Base-by-base conservation (phyloP, 2,113 vertebrate species). In the Melanerpes aurifrons region DNA sequence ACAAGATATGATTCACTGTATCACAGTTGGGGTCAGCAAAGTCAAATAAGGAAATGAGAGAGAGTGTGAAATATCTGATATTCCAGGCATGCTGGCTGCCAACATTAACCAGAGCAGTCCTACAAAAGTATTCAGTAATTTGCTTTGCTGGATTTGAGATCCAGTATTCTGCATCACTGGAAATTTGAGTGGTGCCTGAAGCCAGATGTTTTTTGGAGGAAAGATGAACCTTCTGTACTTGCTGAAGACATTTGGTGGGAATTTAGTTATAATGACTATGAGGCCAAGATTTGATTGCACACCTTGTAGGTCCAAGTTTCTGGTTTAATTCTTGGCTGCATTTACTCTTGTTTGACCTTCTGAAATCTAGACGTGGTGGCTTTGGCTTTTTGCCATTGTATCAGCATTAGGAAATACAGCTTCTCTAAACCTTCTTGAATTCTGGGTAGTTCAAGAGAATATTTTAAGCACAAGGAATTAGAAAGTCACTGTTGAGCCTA, bases 41-140 rank as follows among this genome's bases (percentile, higher is more conserved):
- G 89, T 82, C 90, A 95, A 82, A 91, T 87, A 94, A 92, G 94
- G 93, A 48, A 92, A 89, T 21, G 82, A 32, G 32, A 73, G 57
- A 17, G 2, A 4, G 70, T 54, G 70, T 89, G 85, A 92, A 76
- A 40, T 89, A 85, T 7, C 72, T 91, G 85, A 82, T 85, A 76
- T 12, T 59, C 3, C 64, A 85, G 82, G 94, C 71, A 87, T 9
- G 78, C 91, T 94, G 79, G 48, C 85, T 93, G 87, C 82, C 83
- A 93, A 91, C 85, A 47, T 3, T 32, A 59, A 87, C 43, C 90
- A 95, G 87, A 77, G 72, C 92, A 74, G 75, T 45, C 24, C 79
- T 67, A 69, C 5, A 29, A 12, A 70, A 29, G 26, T n/a, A 11
- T 66, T 70, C n/a, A 50, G 75, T 12, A 4, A 69, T 72, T 81